Percentiles rank a stretch among this genome's conserved stretches.
Evolutionary conservation across 2,113 vertebrate genomes (phyloP).

Genomic region (Sinocyclocheilus maitianheensis): DNA sequence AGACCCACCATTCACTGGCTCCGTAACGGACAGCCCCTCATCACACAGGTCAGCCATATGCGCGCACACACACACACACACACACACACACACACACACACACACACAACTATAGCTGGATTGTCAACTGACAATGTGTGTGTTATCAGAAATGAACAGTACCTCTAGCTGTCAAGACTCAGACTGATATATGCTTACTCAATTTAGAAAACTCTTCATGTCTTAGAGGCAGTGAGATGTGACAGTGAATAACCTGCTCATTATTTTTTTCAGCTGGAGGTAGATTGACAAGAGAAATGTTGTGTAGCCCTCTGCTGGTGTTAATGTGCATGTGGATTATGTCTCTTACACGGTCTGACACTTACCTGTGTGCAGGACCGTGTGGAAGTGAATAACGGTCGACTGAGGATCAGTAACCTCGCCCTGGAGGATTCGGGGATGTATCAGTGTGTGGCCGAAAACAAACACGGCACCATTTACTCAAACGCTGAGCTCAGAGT

Average conservation of each 20-base stretch:
- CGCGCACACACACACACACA: neutral
- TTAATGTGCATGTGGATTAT: neutral
- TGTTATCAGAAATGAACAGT: conserved; percentile 34
- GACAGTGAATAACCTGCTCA: conserved; percentile 8
- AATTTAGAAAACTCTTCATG: conserved; percentile 5
- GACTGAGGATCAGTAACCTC: conserved; percentile 87
- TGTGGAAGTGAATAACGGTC: conserved; percentile 83
- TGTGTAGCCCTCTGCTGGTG: conserved; percentile 26
- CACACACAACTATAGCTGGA: neutral
- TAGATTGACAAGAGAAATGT: conserved; percentile 4
- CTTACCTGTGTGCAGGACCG: conserved; percentile 78
- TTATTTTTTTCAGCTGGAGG: neutral
- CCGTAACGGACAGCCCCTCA: conserved; percentile 82
- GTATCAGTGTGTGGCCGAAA: conserved; percentile 99
- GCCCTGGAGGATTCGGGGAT: conserved; percentile 94
- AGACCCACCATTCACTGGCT: conserved; percentile 88
- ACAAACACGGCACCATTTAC: conserved; percentile 95
- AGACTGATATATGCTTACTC: conserved; percentile 14
- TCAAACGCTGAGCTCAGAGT: conserved; percentile 92
- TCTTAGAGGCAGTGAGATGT: neutral
- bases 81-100: no score
- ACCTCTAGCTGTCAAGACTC: conserved; percentile 29
- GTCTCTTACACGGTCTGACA: neutral
- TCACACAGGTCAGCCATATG: conserved; percentile 80
- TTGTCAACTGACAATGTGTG: conserved; percentile 9